These are phyloP conservation scores for Nothoprocta pentlandii DNA, from an alignment of 2,113 vertebrate species.

Conservation along the genomic window DNA sequence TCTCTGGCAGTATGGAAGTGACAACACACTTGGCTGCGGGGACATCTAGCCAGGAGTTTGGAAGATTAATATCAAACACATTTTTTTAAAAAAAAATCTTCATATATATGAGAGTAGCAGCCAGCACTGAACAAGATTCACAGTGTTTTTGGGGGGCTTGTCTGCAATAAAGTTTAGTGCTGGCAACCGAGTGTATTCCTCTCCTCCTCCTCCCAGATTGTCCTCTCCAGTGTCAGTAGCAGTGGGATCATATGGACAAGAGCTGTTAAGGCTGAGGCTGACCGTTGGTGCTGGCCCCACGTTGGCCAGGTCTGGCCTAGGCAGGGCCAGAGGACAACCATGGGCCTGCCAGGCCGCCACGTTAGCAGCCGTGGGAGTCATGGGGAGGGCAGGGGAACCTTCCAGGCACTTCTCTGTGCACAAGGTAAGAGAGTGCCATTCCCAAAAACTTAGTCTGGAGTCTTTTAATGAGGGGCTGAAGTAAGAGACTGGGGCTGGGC, in stretches of 20 bases:
- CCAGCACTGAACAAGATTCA: neutral
- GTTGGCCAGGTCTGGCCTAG: neutral
- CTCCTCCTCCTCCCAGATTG: neutral
- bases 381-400: neutral
- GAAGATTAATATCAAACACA: neutral
- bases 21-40: neutral
- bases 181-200: neutral
- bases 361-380: neutral
- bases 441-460: neutral
- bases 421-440: neutral
- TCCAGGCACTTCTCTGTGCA: neutral
- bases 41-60: neutral
- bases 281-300: neutral
- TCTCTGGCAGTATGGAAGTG: neutral
- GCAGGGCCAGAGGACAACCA: neutral
- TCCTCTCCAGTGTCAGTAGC: neutral
- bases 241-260: neutral
- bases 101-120: neutral
- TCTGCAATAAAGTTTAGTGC: rapidly evolving
- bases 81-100: neutral
- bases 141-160: neutral
- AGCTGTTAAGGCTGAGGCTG: neutral
- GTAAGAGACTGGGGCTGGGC: neutral
- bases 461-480: neutral
- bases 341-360: rapidly evolving